These are phyloP conservation scores for Gallinago undulata DNA, from an alignment of 2,113 vertebrate species.

Conservation along the genomic window DNA sequence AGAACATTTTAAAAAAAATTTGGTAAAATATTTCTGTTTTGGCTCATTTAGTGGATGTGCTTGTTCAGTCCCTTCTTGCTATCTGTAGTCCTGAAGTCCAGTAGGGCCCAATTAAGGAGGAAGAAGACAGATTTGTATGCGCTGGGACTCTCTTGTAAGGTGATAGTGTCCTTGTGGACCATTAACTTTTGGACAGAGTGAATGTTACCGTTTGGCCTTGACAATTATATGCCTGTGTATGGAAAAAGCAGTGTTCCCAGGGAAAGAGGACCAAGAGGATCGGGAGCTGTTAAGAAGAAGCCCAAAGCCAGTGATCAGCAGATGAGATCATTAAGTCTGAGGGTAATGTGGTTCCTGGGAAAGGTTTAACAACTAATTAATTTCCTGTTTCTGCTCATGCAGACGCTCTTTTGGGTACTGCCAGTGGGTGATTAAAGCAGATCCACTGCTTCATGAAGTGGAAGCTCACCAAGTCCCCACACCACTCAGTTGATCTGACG, in stretches of 20 bases:
- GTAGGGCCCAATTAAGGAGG: neutral
- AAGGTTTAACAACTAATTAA: neutral
- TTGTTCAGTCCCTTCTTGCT: neutral
- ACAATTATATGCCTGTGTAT: neutral
- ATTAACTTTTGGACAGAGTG: neutral
- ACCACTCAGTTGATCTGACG: neutral
- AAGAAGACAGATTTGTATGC: neutral
- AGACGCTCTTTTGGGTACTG: neutral
- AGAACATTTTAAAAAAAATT: neutral
- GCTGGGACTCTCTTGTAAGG: neutral
- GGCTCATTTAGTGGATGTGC: neutral
- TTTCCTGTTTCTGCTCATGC: neutral
- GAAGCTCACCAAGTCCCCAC: neutral
- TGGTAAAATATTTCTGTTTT: neutral
- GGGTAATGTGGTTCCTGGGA: neutral
- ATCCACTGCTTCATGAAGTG: neutral
- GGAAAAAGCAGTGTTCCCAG: neutral
- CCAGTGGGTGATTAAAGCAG: neutral
- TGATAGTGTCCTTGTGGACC: neutral
- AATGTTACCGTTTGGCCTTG: neutral
- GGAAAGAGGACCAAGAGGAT: neutral
- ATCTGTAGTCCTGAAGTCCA: neutral
- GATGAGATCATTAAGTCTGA: slow-evolving; percentile 28
- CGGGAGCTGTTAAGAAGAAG: neutral
- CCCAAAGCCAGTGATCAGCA: neutral